These are phyloP conservation scores for Diploscapter pachys DNA, from an alignment of 1,140 invertebrate genomes.

Conservation along the genomic window DNA sequence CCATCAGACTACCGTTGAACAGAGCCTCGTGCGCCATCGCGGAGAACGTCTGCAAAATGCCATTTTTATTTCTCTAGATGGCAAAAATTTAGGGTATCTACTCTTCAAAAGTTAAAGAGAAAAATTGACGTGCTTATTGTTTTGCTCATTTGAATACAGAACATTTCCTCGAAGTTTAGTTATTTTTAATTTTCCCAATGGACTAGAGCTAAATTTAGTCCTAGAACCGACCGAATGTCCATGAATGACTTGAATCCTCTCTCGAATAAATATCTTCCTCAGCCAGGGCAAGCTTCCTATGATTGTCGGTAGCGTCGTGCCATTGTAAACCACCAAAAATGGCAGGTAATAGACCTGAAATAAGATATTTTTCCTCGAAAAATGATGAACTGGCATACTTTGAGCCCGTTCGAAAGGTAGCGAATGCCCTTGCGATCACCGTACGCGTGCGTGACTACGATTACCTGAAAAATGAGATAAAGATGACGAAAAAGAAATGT, in stretches of 20 bases:
- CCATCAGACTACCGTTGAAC: conserved; percentile 83
- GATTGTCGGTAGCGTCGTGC: conserved; percentile 88
- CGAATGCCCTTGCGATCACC: conserved; percentile 77
- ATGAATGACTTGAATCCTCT: conserved; percentile 89
- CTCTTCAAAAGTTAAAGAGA: no score
- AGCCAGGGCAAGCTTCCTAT: conserved; percentile 83
- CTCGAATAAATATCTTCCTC: conserved; percentile 83
- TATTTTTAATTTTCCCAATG: no score
- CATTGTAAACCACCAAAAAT: conserved; percentile 88
- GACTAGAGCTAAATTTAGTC: no score
- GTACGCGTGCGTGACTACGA: conserved; percentile 91
- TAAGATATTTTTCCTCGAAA: conserved; percentile 15
- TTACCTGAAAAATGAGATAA: conserved; percentile 67
- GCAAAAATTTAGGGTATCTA: no score
- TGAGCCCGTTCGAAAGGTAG: conserved; percentile 90
- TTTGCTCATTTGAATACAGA: no score
- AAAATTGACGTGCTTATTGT: no score
- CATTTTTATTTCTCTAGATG: no score
- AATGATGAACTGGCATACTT: conserved; percentile 66
- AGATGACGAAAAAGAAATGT: not conserved
- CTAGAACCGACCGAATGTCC: conserved; percentile 75
- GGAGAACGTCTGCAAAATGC: conserved; percentile 74
- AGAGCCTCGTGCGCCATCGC: conserved; percentile 92
- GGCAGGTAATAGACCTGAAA: conserved; percentile 91
- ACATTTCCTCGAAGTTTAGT: no score